Evolutionary conservation across 2,888 invertebrate genomes (phyloP), one percentile per base, ranked within the genome.

Genomic region (Prenolepis imparis): DNA sequence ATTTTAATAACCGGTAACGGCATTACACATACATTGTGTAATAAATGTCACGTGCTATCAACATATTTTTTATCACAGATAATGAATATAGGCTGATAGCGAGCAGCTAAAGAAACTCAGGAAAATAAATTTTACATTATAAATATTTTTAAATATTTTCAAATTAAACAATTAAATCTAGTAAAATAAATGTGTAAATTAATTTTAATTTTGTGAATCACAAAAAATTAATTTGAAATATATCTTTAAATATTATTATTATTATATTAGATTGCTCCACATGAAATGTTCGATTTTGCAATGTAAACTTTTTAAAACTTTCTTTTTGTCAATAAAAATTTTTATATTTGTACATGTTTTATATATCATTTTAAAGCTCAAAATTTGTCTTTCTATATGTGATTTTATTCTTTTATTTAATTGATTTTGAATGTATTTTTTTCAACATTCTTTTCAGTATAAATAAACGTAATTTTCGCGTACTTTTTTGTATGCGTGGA

Each of bases 61-160:
- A n/a, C 15, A 1, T 24, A 41, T 5, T 15, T 78, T 78, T 70
- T 70, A 70, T 80, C 59, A 24, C 24, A 70, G 68, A 59, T 68
- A 78, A 59, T 32, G 9, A 67, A 32, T n/a, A 15, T 18, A 12
- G 5, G 24, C 4, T 36, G 78, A 78, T 68, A 68, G 41, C 73
- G 41, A 59, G 21, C 32, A 57, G 15, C 12, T 59, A 55, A 18
- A 12, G 3, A 32, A 74, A 21, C 32, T 36, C 11, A 55, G 8
- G 9, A 8, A 21, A 44, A 41, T 3, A 21, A 32, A 1, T 32
- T 18, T 52, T 6, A 41, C 0, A 1, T 44, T 36, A 36, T n/a
- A 57, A 59, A 59, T 44, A 78, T 59, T 44, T 55, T 12, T 6
- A 18, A 68, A 52, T 9, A 24, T 21, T 0, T 32, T 32, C 28